Base-by-base conservation (phyloP, 2,888 invertebrate genomes). In the Drosophila mimetica region DNA sequence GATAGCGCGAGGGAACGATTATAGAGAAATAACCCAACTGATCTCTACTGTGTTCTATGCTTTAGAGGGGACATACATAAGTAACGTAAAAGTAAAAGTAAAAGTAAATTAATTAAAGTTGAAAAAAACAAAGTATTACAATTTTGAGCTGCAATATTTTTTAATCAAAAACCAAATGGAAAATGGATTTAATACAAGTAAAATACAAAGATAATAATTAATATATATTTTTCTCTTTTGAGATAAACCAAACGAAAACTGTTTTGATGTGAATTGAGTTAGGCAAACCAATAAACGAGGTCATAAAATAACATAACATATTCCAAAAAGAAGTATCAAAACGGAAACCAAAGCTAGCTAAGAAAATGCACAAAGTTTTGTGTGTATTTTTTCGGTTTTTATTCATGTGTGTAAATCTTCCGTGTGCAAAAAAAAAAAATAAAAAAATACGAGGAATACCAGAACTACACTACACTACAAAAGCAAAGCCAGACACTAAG, bases 1-100 rank as follows among this genome's bases (percentile, higher is more conserved):
- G 37, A 20, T 57, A 57, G 46, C 16, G 41, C n/a, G 20, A 22
- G n/a, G 20, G 63, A 13, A 28, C 32, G 25, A 65, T 39, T 47
- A 34, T 34, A 34, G 39, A 70, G 59, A 59, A 46, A 30, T 25
- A 53, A 47, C 60, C 60, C 52, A 71, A 83, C 83, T 89, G 90
- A 90, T 90, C 89, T 90, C 89, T 86, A 85, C 75, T 88, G 88
- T 89, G 89, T 89, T 89, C 90, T 89, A 86, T 77, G 72, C 72
- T 71, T 48, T 70, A 71, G 53, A 60, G 44, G 25, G 64, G 71
- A 63, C 50, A 50, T 71, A 64, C 50, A 50, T 71, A 63, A 66
- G 63, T 53, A 65, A 69, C 69, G 57, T 57, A 70, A 41, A 36
- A 5, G 7, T 37, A 37, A 70, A 41, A 30, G 11, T 30, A 30